A percentile compares a stretch with the other conserved stretches of the same genome.
These are phyloP conservation scores for Salvelinus fontinalis DNA, from an alignment of 2,113 vertebrate species.

Conservation along the genomic window DNA sequence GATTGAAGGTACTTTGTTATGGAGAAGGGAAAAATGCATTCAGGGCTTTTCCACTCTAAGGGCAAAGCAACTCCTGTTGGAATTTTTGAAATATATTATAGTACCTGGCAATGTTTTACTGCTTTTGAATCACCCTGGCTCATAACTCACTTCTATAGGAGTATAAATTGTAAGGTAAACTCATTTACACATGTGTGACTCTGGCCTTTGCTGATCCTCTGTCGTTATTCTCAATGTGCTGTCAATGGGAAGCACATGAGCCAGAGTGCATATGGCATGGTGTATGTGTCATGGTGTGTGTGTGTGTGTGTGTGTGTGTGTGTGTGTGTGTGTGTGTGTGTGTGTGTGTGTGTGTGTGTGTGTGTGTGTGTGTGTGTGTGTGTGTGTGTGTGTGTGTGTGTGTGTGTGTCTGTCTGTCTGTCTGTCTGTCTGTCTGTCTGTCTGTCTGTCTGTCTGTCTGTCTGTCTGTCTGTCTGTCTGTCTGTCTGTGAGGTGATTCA, in stretches of 20 bases:
- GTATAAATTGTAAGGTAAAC: conserved; percentile 55
- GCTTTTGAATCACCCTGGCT: conserved; percentile 38
- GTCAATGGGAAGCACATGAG: conserved; percentile 48
- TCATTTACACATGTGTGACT: conserved; percentile 47
- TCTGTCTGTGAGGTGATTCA: not conserved
- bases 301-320: conserved; percentile 6
- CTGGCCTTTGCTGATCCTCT: conserved; percentile 43
- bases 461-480: not conserved
- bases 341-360: not conserved
- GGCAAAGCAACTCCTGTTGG: conserved; percentile 1
- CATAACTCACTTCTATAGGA: conserved; percentile 64
- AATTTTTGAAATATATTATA: conserved; percentile 33
- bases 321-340: not conserved
- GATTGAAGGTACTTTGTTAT: conserved; percentile 18
- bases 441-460: not conserved
- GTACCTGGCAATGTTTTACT: conserved; percentile 48
- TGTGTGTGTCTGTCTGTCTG: not conserved
- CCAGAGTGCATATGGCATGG: not conserved
- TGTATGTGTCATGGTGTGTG: not conserved
- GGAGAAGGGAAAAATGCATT: not conserved
- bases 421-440: not conserved
- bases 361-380: not conserved
- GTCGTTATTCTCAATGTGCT: conserved; percentile 44
- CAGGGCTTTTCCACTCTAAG: conserved; percentile 9
- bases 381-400: not conserved